Evolutionary conservation across 2,113 vertebrate genomes (phyloP), one percentile per base, ranked within the genome.

Genomic region (Polypterus senegalus): DNA sequence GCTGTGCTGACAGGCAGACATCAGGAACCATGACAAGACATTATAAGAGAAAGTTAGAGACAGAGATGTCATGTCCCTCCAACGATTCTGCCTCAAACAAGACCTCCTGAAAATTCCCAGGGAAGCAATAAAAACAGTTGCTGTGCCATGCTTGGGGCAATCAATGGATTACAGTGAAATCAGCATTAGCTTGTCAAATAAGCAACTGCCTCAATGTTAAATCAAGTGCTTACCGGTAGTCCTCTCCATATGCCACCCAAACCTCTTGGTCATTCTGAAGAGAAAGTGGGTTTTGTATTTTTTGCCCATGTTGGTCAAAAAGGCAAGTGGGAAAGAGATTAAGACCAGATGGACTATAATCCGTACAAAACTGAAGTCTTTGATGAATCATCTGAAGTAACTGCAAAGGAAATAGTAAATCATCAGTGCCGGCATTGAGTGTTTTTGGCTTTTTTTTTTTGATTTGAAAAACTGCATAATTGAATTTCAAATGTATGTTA

Each of bases 1-100:
- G 86, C 88, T 83, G 86, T 67, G 84, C 87, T 92, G 89, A 91
- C 88, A 90, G 85, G 86, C 86, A 86, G 78, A 72, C 88, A 86
- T 91, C 88, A 90, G 80, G 81, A 86, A 80, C 83, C 74, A 78
- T 87, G 88, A 90, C 87, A 88, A 85, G 84, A 85, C 87, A 88
- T 84, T 87, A 87, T 76, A 80, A 85, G 78, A 75, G 77, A 77
- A 74, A 86, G 79, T 78, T 70, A 73, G 73, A 80, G 71, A 77
- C 74, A 68, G 73, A 71, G 65, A 76, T 78, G 81, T 78, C 80
- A 83, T 82, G 72, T 76, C 76, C 70, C 77, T 68, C 70, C 74
- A 77, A 82, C 78, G 83, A 81, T 61, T 67, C 73, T 71, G 74
- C 71, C 78, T 79, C 75, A 58, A 67, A 80, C 74, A 43, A 72